Conservation (phyloP, 2,888 invertebrate species). For the Synanthedon tipuliformis region DNA sequence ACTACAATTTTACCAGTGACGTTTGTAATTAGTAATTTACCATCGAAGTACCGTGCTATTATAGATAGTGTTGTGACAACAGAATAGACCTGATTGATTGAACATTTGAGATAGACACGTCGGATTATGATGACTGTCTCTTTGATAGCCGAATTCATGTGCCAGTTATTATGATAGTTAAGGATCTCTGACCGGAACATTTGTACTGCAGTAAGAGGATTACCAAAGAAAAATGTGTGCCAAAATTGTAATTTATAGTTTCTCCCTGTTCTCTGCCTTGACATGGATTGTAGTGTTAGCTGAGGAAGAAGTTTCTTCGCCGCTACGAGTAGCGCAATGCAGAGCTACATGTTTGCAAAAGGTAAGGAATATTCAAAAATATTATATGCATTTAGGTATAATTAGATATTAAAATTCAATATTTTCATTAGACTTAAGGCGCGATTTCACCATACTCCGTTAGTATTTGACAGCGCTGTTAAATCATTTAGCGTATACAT, state of each 20-base stretch:
- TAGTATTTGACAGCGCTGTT: no score
- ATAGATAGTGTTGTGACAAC: neutral
- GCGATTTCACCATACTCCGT: no score
- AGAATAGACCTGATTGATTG: neutral
- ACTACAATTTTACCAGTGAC: neutral
- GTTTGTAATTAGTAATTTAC: neutral
- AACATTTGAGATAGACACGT: neutral
- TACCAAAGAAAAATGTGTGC: slow-evolving; percentile 69
- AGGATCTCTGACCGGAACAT: slow-evolving; percentile 34
- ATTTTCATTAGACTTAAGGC: no score
- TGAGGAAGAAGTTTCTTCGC: slow-evolving; percentile 77
- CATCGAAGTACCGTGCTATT: neutral
- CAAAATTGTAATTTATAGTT: slow-evolving; percentile 69
- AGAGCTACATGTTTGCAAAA: slow-evolving; percentile 78
- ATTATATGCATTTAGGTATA: no score
- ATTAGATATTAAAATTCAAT: no score
- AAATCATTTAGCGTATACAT: no score
- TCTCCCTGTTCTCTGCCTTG: slow-evolving; percentile 53
- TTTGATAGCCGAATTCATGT: slow-evolving; percentile 35
- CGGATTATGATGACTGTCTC: slow-evolving; percentile 38
- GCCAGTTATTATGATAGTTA: slow-evolving; percentile 53
- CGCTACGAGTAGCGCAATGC: slow-evolving; percentile 78
- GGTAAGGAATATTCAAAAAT: slow-evolving; percentile 48
- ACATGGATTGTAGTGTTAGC: slow-evolving; percentile 66
- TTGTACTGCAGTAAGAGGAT: slow-evolving; percentile 35